These are phyloP conservation scores for Scaptomyza graminum DNA, from an alignment of 1,140 invertebrate species.

Conservation along the genomic window DNA sequence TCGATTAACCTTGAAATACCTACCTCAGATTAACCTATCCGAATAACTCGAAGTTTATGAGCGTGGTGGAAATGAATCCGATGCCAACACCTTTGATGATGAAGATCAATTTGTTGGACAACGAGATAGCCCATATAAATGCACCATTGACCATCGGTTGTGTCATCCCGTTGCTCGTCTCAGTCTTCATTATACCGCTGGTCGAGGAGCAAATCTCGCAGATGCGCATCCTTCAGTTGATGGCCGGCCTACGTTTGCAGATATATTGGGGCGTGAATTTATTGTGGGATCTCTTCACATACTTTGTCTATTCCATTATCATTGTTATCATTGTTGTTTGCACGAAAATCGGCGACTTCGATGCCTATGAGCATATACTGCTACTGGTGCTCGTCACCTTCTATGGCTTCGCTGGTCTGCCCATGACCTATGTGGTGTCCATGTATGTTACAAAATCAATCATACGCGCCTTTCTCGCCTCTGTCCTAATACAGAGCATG, in stretches of 20 bases:
- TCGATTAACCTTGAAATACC: background rate
- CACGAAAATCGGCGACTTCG: conserved; percentile 55
- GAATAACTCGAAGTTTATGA: background rate
- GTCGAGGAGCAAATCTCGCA: conserved; percentile 61
- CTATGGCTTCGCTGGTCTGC: conserved; percentile 59
- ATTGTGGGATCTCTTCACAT: conserved; percentile 69
- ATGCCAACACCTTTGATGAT: conserved; percentile 48
- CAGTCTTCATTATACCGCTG: conserved; percentile 66
- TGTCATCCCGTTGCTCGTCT: conserved; percentile 62
- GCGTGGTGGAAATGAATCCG: conserved; percentile 53
- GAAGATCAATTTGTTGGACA: conserved; percentile 68
- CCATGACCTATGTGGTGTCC: conserved; percentile 67
- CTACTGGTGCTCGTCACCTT: conserved; percentile 51
- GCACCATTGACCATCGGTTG: conserved; percentile 61
- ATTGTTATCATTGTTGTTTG: conserved; percentile 59
- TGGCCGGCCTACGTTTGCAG: conserved; percentile 58
- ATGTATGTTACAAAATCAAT: conserved; percentile 53
- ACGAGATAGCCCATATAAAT: conserved; percentile 68
- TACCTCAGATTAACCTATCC: conserved; percentile 44
- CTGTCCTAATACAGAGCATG: conserved; percentile 57
- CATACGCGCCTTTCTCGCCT: conserved; percentile 59
- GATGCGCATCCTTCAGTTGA: conserved; percentile 54
- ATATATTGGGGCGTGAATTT: conserved; percentile 64
- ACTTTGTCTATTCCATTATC: conserved; percentile 57
- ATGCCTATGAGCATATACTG: conserved; percentile 50